Evolutionary conservation across 2,113 vertebrate genomes (phyloP).

Genomic region (Forbesichthys agassizii): DNA sequence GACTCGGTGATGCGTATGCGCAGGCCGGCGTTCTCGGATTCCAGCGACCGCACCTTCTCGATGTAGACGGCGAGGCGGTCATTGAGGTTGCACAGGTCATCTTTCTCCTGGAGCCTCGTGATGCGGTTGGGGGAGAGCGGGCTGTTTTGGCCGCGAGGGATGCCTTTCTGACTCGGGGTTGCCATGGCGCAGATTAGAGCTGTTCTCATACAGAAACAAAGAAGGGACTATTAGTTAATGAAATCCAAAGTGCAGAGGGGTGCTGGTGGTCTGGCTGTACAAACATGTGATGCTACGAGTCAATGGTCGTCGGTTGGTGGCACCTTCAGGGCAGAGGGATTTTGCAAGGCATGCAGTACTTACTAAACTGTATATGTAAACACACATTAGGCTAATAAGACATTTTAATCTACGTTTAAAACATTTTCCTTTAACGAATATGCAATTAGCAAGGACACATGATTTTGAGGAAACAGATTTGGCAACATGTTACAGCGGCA

Average conservation of each 20-base stretch:
- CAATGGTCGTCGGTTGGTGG: too few relatives aligned
- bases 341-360: too few relatives aligned
- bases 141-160: conserved; percentile 69
- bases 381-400: too few relatives aligned
- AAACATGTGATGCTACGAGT: too few relatives aligned
- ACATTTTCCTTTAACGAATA: too few relatives aligned
- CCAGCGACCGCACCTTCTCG: conserved; percentile 94
- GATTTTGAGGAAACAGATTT: neutral
- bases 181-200: conserved; percentile 75
- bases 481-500: neutral
- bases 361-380: too few relatives aligned
- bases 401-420: too few relatives aligned
- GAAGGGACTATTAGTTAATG: neutral
- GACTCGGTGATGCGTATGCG: conserved; percentile 95
- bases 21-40: conserved; percentile 90
- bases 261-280: too few relatives aligned
- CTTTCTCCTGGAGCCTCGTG: conserved; percentile 96
- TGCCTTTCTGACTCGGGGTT: conserved; percentile 85
- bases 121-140: conserved; percentile 90
- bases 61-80: conserved; percentile 95
- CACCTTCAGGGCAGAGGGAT: too few relatives aligned
- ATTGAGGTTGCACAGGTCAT: conserved; percentile 94
- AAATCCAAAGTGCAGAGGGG: too few relatives aligned
- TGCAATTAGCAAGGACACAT: too few relatives aligned
- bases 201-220: neutral